A percentile compares a stretch with the other conserved stretches of the same genome.
Evolutionary conservation across 2,888 invertebrate species (phyloP).

Genomic region (Eremobia ochroleuca): DNA sequence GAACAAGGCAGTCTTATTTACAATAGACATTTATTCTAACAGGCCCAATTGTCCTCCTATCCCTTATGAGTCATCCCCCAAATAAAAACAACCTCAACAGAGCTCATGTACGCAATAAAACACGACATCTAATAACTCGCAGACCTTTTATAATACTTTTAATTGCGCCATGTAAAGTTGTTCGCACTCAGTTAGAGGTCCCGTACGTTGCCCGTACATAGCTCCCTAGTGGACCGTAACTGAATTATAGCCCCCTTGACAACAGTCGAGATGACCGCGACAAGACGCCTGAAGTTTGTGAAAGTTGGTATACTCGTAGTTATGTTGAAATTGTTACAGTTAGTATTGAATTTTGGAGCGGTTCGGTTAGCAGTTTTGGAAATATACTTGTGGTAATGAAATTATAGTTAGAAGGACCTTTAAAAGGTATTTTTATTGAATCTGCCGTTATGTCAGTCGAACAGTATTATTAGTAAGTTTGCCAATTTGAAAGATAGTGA

Average conservation of each 20-base stretch:
- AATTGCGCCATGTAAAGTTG: slow-evolving; percentile 65
- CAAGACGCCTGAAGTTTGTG: slow-evolving; percentile 67
- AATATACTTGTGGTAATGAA: neutral
- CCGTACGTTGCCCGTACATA: slow-evolving; percentile 44
- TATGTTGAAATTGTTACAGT: slow-evolving; percentile 42
- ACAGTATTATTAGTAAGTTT: neutral
- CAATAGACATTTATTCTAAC: neutral
- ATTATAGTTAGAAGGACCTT: slow-evolving; percentile 9
- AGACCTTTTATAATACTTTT: slow-evolving; percentile 62
- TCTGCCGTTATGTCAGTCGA: neutral
- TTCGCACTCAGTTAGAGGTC: slow-evolving; percentile 45
- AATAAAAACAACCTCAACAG: slow-evolving; percentile 18
- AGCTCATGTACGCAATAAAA: slow-evolving; percentile 38
- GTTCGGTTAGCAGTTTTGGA: slow-evolving; percentile 33
- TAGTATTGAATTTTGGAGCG: slow-evolving; percentile 52
- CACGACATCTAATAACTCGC: slow-evolving; percentile 39
- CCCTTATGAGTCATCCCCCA: slow-evolving; percentile 19
- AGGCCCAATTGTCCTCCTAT: slow-evolving; percentile 6
- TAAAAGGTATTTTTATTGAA: slow-evolving; percentile 12
- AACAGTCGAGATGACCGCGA: slow-evolving; percentile 66
- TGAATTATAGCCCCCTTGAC: slow-evolving; percentile 72
- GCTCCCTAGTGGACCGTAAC: slow-evolving; percentile 60
- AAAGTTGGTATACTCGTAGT: slow-evolving; percentile 39
- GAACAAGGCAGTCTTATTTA: neutral
- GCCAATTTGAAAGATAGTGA: neutral